These are phyloP conservation scores for Wiebesia pumilae DNA, from an alignment of 1,140 invertebrate genomes.

Conservation along the genomic window DNA sequence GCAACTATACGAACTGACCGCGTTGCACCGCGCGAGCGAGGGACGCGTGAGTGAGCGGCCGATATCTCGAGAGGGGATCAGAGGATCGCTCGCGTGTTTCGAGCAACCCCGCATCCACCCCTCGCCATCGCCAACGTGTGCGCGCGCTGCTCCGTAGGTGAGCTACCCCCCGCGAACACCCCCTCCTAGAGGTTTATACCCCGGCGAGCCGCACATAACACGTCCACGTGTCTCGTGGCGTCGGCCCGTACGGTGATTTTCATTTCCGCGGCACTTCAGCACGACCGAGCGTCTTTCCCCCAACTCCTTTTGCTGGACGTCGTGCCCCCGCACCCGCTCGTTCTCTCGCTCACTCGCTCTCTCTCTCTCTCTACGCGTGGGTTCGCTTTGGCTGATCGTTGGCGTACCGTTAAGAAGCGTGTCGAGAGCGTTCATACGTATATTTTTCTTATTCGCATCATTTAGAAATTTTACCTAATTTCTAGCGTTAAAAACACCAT, in stretches of 20 bases:
- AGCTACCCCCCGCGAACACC: slow-evolving; percentile 36
- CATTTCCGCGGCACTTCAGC: slow-evolving; percentile 71
- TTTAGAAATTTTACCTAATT: neutral
- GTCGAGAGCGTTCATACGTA: neutral
- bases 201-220: slow-evolving; percentile 46
- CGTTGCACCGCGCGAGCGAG: slow-evolving; percentile 36
- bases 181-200: neutral
- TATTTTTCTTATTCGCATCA: neutral
- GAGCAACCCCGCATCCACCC: slow-evolving; percentile 8
- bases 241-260: slow-evolving; percentile 70
- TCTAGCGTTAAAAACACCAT: neutral
- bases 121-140: neutral
- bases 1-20: slow-evolving; percentile 28
- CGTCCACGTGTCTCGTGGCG: slow-evolving; percentile 70
- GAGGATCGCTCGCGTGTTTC: slow-evolving; percentile 72
- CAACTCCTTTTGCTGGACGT: neutral
- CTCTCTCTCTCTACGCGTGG: neutral
- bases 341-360: slow-evolving; percentile 9
- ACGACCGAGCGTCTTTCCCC: slow-evolving; percentile 34
- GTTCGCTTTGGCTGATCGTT: neutral
- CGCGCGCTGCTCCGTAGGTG: neutral
- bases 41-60: slow-evolving; percentile 72
- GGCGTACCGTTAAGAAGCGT: slow-evolving; percentile 10
- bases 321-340: neutral
- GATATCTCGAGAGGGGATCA: slow-evolving; percentile 74